phyloP scores from a whole-genome alignment of 2,888 invertebrate species.

The Eupithecia insigniata region DNA sequence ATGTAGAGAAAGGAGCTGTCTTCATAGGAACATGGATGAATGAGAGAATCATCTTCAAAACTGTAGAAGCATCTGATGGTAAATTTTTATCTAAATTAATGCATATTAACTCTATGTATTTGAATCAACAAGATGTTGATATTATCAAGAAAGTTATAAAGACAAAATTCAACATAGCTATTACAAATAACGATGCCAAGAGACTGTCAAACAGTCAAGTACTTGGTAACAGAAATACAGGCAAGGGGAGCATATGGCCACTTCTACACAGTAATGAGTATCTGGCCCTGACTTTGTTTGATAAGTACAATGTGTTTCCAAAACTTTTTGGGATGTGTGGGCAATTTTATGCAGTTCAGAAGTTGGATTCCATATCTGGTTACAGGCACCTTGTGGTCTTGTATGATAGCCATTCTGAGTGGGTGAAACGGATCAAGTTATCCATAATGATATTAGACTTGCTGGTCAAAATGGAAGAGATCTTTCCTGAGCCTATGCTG shows the following conservation, averaged over 20 bases:
- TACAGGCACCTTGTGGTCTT: constrained; percentile 79
- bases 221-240: constrained; percentile 66
- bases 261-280: constrained; percentile 88
- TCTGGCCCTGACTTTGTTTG: constrained; percentile 83
- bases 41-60: constrained; percentile 85
- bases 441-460: constrained; percentile 86
- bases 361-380: constrained; percentile 82
- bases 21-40: constrained; percentile 85
- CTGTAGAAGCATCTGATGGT: constrained; percentile 66
- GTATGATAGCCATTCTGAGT: constrained; percentile 82
- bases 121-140: constrained; percentile 79
- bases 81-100: constrained; percentile 70
- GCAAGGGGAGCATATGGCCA: constrained; percentile 86
- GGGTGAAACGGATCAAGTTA: constrained; percentile 83
- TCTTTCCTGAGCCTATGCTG: constrained; percentile 85
- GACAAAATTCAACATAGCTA: constrained; percentile 81
- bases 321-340: constrained; percentile 87
- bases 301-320: constrained; percentile 86
- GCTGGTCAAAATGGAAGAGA: constrained; percentile 83
- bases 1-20: constrained; percentile 85
- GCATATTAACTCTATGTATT: constrained; percentile 79
- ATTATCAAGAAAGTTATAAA: constrained; percentile 80
- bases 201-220: constrained; percentile 74
- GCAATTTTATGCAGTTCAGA: constrained; percentile 86
- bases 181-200: constrained; percentile 76